Evolutionary conservation across 2,113 vertebrate species (phyloP).

Genomic region (Picathartes gymnocephalus): DNA sequence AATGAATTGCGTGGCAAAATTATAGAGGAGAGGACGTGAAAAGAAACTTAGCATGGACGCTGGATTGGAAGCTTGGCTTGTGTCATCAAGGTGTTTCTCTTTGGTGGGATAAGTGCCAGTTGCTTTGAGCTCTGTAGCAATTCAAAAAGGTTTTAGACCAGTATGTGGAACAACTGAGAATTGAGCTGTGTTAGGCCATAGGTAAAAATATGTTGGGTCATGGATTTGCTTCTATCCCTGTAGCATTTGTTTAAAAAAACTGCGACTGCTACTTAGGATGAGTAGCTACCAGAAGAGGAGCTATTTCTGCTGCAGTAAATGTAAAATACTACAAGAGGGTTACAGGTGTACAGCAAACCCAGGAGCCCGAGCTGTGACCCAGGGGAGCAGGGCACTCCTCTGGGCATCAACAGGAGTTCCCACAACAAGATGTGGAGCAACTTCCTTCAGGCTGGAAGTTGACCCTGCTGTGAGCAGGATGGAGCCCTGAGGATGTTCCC

Average conservation of each 20-base stretch:
- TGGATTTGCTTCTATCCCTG: neutral
- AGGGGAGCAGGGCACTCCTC: too few species aligned
- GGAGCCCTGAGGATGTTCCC: neutral
- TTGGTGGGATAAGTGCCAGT: neutral
- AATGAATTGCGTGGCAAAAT: neutral
- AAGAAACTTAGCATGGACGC: neutral
- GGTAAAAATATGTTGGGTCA: neutral
- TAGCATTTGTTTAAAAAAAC: neutral
- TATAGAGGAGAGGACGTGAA: neutral
- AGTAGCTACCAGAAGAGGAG: neutral
- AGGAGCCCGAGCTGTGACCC: neutral
- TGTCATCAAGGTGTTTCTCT: neutral
- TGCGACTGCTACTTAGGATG: neutral
- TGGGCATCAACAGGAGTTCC: neutral
- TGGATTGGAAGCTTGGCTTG: neutral
- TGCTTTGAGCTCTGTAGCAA: neutral
- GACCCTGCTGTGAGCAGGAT: neutral
- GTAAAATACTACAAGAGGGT: fast-evolving
- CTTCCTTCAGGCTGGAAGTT: neutral
- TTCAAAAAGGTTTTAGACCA: neutral
- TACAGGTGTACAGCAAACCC: fast-evolving
- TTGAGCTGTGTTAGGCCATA: neutral
- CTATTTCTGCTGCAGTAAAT: neutral
- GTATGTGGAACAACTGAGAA: neutral
- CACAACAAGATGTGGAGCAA: neutral